Percentiles rank a stretch among this genome's conserved stretches.
These are phyloP conservation scores for Mus spicilegus DNA, from an alignment of 2,113 vertebrate genomes.

Conservation along the genomic window DNA sequence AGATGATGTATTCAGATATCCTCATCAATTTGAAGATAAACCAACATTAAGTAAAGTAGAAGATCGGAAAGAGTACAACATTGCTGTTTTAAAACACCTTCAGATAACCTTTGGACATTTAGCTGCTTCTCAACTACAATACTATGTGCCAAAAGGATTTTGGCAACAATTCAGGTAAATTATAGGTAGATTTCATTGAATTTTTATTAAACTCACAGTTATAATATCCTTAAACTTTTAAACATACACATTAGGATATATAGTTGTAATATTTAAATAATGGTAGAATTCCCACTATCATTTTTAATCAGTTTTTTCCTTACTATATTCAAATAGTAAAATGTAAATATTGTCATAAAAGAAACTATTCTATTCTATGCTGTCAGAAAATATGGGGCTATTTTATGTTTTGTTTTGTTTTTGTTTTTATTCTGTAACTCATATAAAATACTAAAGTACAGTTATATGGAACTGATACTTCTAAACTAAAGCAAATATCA, in stretches of 20 bases:
- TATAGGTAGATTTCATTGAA: not conserved
- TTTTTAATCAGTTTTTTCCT: not conserved
- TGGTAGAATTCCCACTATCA: not conserved
- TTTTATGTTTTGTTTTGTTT: not conserved
- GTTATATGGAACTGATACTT: not conserved
- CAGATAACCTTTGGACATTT: slow-evolving; percentile 99
- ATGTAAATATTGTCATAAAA: not conserved
- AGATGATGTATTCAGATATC: slow-evolving; percentile 98
- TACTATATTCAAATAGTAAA: not conserved
- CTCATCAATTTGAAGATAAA: slow-evolving; percentile 98
- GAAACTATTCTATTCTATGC: not conserved
- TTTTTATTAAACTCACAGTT: not conserved
- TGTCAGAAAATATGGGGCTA: not conserved
- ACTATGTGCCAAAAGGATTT: slow-evolving; percentile 98
- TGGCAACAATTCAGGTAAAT: slow-evolving; percentile 99
- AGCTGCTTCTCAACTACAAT: slow-evolving; percentile 97
- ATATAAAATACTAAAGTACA: not conserved
- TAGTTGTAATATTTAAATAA: not conserved
- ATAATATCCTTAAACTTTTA: not conserved
- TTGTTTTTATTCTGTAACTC: not conserved
- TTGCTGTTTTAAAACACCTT: slow-evolving; percentile 97
- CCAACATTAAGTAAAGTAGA: slow-evolving; percentile 95
- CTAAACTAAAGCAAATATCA: not conserved
- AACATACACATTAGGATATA: not conserved
- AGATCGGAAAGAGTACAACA: slow-evolving; percentile 99